Base-by-base conservation (phyloP, 2,113 vertebrate species). In the Elaphurus davidianus region DNA sequence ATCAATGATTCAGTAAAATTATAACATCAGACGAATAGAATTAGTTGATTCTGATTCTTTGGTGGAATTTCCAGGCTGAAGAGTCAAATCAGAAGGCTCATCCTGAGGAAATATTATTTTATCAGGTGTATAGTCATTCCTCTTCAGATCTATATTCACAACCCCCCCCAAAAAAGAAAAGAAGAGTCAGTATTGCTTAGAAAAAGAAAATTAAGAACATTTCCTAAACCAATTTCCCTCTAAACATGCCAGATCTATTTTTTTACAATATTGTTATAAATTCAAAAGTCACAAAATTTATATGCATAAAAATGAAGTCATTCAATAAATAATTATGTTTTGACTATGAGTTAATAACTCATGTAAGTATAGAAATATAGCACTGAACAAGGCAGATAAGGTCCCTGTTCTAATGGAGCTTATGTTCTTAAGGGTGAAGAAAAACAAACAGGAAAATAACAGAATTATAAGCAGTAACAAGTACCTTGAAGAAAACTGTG, bases 41-140 rank as follows among this genome's bases (percentile, higher is more conserved):
- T 99, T 99, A 91, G 99, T 95, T 45, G 99, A 98, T 94, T 98
- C 99, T 1, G 99, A 99, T 98, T 99, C 99, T 99, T 99, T 99
- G 99, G 99, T 99, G 93, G 99, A 98, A 96, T 98, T 99, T 90
- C 99, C 99, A 89, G 99, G 98, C 97, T 99, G 98, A 98, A 98
- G 98, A 86, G 98, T 99, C 96, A 99, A 59, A 95, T 99, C 99
- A 90, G 99, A 98, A 85, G 99, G 98, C 98, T 99, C 99, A 1
- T 99, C 99, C 93, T 99, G 99, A 98, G 99, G 99, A 98, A 99
- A 99, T 15, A 99, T 98, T 55, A 99, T 99, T 98, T 99, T 99
- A 97, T 99, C 99, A 55, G 99, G 99, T 0, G 99, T 99, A 98
- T 99, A 99, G 96, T 99, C 99, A 1, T 99, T 99, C 96, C 99